Conservation (phyloP, 2,888 invertebrate species). For the Flabesymbios commensalis region DNA sequence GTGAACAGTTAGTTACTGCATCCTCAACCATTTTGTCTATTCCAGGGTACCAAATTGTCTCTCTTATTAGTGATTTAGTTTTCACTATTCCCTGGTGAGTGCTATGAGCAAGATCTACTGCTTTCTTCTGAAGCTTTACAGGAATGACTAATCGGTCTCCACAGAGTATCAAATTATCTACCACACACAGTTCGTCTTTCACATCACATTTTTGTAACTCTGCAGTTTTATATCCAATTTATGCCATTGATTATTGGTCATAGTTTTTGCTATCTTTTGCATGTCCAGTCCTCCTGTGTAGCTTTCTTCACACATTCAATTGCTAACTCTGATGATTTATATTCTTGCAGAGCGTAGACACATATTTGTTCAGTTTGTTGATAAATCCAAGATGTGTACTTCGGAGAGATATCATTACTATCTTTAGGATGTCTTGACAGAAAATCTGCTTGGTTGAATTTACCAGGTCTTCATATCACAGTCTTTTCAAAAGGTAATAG, state of each 20-base stretch:
- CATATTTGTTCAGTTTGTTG: too few relatives aligned
- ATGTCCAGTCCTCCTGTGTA: too few relatives aligned
- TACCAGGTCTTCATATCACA: conserved; percentile 14
- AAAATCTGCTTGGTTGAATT: conserved; percentile 29
- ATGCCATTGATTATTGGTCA: too few relatives aligned
- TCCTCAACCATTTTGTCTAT: conserved; percentile 34
- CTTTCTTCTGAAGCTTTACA: conserved; percentile 23
- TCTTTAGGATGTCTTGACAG: conserved; percentile 25
- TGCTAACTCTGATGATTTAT: too few relatives aligned
- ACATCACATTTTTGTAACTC: too few relatives aligned
- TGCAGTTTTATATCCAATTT: too few relatives aligned
- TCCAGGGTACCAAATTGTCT: conserved; percentile 40
- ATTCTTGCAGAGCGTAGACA: too few relatives aligned
- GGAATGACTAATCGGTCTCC: conserved; percentile 31
- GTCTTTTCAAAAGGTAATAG: too few relatives aligned
- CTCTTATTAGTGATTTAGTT: conserved; percentile 34
- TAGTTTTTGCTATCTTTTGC: too few relatives aligned
- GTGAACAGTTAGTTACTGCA: conserved; percentile 4
- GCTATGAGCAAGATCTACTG: conserved; percentile 34
- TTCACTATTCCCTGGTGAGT: conserved; percentile 38
- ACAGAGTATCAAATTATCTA: conserved; percentile 21
- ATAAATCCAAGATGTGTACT: too few relatives aligned
- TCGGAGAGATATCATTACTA: too few relatives aligned
- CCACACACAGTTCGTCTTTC: background rate
- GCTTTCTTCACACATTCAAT: too few relatives aligned